phyloP scores from a whole-genome alignment of 2,797 vertebrate genomes.

The Myotis vivesi region DNA sequence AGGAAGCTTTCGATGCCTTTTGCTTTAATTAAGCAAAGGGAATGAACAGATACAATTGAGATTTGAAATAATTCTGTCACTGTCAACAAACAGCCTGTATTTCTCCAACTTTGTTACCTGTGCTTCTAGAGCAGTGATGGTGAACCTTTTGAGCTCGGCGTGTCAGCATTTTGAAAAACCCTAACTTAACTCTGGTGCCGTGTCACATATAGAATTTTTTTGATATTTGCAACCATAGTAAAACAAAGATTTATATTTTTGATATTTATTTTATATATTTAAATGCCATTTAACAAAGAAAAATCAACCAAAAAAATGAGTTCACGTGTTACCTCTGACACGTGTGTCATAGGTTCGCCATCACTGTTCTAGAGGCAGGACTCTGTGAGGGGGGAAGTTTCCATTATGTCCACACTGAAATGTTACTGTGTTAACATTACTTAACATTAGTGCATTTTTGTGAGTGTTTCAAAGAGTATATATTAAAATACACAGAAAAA shows the following conservation, averaged over 20 bases:
- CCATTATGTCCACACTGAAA: constrained; percentile 53
- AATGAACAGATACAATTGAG: constrained; percentile 91
- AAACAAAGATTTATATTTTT: too few relatives aligned
- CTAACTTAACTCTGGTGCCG: too few relatives aligned
- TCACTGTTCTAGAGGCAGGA: constrained; percentile 67
- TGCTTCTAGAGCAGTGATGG: constrained; percentile 64
- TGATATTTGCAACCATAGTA: too few relatives aligned
- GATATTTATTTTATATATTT: too few relatives aligned
- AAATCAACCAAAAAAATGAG: too few relatives aligned
- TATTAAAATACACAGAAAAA: neutral
- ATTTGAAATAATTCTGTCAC: constrained; percentile 86
- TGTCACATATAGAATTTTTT: too few relatives aligned
- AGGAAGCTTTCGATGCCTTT: constrained; percentile 91
- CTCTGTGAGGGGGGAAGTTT: constrained; percentile 70
- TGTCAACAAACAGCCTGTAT: constrained; percentile 76
- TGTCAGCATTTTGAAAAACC: too few relatives aligned
- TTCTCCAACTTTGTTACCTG: constrained; percentile 71
- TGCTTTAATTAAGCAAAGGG: constrained; percentile 96
- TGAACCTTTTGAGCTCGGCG: too few relatives aligned
- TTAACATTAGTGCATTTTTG: constrained; percentile 65
- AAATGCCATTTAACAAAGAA: too few relatives aligned
- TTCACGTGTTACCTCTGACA: too few relatives aligned
- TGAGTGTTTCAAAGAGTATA: constrained; percentile 7
- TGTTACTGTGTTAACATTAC: neutral
- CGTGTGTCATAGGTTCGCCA: too few relatives aligned